Evolutionary conservation across 2,888 invertebrate species (phyloP), one percentile per base, ranked within the genome.

Genomic region (Spilosoma lubricipeda): DNA sequence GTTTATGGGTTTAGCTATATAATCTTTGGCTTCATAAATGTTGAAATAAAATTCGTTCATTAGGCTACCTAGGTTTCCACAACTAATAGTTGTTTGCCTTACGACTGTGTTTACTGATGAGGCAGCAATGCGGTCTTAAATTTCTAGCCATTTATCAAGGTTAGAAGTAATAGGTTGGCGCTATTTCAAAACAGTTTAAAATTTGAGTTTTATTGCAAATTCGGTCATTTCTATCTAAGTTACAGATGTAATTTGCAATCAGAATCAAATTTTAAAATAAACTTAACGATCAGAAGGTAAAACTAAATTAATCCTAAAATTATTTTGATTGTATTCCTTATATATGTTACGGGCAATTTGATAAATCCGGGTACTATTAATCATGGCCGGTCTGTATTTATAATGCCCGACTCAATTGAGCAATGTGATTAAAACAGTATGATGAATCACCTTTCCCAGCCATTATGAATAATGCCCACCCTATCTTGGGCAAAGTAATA

Each of bases 61-160:
- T 56, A 56, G n/a, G 63, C 7, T 30, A 30, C 63, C 63, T 63
- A 63, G 30, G 30, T 63, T 8, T 27, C n/a, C 7, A 42, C 42
- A 27, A 39, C 45, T 30, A 45, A 15, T 36, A 67, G 76, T 73
- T 64, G 76, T 63, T 77, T 71, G 77, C 39, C 59, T 72, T 59
- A 67, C 48, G 70, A 18, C 30, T 1, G 30, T 4, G 45, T 67
- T 45, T 45, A 45, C 30, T 48, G 45, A 30, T 67, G 45, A 67
- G 30, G 45, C 63, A 66, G 65, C n/a, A 74, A 70, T 73, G 73
- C 48, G 76, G 52, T 74, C 42, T 70, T 74, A 76, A 79, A 70
- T 69, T 30, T 76, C 82, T 71, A 80, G 75, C 69, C 69, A 79
- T 64, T 71, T 72, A 78, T 80, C 80, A 82, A 80, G 80, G 84